Conservation (phyloP, 2,797 vertebrate genomes). For the Cirrhinus molitorella region DNA sequence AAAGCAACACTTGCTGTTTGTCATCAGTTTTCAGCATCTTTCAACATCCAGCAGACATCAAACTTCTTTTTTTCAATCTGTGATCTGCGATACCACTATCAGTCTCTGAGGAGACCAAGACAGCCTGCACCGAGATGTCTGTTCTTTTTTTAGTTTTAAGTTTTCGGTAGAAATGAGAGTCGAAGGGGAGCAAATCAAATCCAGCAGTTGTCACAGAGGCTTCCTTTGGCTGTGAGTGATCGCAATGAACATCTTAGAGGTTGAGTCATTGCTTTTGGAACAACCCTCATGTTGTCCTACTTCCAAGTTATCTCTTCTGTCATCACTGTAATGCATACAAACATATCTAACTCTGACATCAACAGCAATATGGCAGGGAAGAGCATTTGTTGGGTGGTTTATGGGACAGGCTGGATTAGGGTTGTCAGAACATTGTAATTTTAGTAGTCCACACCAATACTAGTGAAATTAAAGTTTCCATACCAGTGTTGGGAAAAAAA, state of each 20-base stretch:
- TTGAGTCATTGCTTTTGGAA: constrained; percentile 53
- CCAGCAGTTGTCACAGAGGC: constrained; percentile 65
- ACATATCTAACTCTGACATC: constrained; percentile 34
- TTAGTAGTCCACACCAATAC: background rate
- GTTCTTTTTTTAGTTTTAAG: background rate
- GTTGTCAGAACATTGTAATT: constrained; percentile 18
- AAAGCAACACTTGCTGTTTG: constrained; percentile 7
- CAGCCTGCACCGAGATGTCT: background rate
- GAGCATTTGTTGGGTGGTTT: constrained; percentile 26
- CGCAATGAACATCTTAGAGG: constrained; percentile 61
- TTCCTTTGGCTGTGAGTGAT: constrained; percentile 60
- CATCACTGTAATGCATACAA: constrained; percentile 14
- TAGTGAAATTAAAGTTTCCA: background rate
- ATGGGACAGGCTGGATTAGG: background rate
- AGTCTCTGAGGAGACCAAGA: background rate
- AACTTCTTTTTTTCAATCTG: background rate
- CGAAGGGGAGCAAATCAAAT: constrained; percentile 64
- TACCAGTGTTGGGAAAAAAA: background rate
- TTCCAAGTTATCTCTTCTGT: constrained; percentile 40
- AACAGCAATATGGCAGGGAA: constrained; percentile 31
- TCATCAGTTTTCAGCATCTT: constrained; percentile 11
- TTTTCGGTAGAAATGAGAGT: constrained; percentile 13
- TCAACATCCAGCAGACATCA: background rate
- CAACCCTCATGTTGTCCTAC: constrained; percentile 45
- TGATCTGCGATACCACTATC: background rate